Evolutionary conservation across 1,140 invertebrate species (phyloP), one percentile per base, ranked within the genome.

Genomic region (Liolophura sinensis): DNA sequence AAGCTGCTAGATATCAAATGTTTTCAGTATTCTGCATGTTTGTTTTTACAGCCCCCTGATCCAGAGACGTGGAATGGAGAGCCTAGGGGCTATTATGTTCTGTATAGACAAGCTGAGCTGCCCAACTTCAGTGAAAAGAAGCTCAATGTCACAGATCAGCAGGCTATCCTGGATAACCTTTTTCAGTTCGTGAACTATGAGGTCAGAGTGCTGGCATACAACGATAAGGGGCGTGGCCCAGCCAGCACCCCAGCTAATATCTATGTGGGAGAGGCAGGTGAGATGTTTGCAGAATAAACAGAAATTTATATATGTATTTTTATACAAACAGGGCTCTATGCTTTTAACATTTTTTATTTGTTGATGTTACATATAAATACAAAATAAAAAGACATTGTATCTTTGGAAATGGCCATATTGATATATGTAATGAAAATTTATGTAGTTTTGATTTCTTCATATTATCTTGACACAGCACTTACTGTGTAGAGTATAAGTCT

Each of bases 131-230:
- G 73, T 49, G 74, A 77, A 49, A 67, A 73, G 50, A 31, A 66
- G 4, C 68, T 79, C 3, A 31, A 67, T 12, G 77, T 68, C 69
- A 62, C 62, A 20, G 60, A 40, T 7, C 67, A 59, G 31, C 67
- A 54, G 6, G 60, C 61, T 15, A 58, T 61, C 9, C 67, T 82
- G 65, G 47, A 52, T 3, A 64, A 70, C 56, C 75, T 84, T 12
- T 68, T 67, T 40, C 74, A 76, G 46, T 74, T 66, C 25, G 69
- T 76, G 82, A 95, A 97, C 82, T 99, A 99, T 78, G 91, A 96
- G 60, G 92, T 99, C 0, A 95, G 97, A 87, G 94, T 99, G 61
- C 93, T 96, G 0, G 94, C 96, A 0, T 98, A 92, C 73, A 99
- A 99, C 81, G 92, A 94, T 70, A 95, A 95, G 86, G 97, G 97